A percentile compares a stretch with the other conserved stretches of the same genome.
phyloP scores from a whole-genome alignment of 2,113 vertebrate species.

The Paraplagusia blochii region DNA sequence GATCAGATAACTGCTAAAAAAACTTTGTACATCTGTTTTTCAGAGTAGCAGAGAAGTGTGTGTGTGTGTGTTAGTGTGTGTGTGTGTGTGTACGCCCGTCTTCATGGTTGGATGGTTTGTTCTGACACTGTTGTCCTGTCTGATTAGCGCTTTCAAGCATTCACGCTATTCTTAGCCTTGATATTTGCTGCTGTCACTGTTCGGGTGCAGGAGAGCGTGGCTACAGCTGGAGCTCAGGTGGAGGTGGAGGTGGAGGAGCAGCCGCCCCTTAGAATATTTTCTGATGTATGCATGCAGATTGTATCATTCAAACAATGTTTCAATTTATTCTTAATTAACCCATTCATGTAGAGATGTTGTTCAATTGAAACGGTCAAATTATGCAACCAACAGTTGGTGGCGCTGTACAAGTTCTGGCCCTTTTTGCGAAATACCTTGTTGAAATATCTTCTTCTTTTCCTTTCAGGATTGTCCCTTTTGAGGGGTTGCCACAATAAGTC shows the following conservation, averaged over 20 bases:
- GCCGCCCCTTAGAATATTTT: too few relatives aligned
- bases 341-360: neutral
- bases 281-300: neutral
- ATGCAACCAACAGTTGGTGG: too few relatives aligned
- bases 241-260: neutral
- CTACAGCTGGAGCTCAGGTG: too few relatives aligned
- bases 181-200: neutral
- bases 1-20: too few relatives aligned
- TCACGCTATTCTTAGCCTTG: constrained; percentile 35
- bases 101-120: constrained; percentile 21
- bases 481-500: too few relatives aligned
- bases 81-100: constrained; percentile 21
- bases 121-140: constrained; percentile 44
- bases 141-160: constrained; percentile 45
- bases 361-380: neutral
- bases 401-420: too few relatives aligned
- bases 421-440: too few relatives aligned
- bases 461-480: too few relatives aligned
- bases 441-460: too few relatives aligned
- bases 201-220: neutral
- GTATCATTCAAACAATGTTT: too few relatives aligned
- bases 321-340: too few relatives aligned
- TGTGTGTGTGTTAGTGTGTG: constrained; percentile 16
- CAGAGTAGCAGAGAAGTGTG: constrained; percentile 3
- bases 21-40: too few relatives aligned